phyloP scores from a whole-genome alignment of 2,113 vertebrate genomes.

The Istiophorus platypterus region DNA sequence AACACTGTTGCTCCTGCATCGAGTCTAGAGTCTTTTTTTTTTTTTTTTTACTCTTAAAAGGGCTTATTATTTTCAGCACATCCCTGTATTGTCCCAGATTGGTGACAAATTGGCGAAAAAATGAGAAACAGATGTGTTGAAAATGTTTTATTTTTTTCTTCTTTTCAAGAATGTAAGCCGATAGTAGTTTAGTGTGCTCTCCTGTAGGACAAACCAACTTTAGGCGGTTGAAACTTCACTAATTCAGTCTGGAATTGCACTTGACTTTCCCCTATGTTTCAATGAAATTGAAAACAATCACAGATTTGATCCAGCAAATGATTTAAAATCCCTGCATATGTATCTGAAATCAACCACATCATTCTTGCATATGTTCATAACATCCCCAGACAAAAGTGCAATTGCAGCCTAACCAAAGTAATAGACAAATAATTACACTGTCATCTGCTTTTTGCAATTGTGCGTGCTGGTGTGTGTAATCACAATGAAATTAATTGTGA shows the following conservation, averaged over 20 bases:
- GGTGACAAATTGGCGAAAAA: not conserved
- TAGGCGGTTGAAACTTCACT: slow-evolving; percentile 37
- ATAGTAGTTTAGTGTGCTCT: slow-evolving; percentile 48
- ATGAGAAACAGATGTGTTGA: slow-evolving; percentile 45
- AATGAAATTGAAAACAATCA: not conserved
- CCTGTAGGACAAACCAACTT: slow-evolving; percentile 3
- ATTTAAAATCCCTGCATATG: not conserved
- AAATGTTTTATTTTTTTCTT: slow-evolving; percentile 42
- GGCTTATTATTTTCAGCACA: slow-evolving; percentile 47
- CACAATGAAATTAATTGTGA: not conserved
- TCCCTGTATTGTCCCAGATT: not conserved
- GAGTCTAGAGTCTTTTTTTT: slow-evolving; percentile 26
- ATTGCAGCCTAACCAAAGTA: slow-evolving; percentile 61
- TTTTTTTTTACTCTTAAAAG: slow-evolving; percentile 58
- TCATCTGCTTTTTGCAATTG: slow-evolving; percentile 38
- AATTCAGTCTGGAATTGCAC: slow-evolving; percentile 76
- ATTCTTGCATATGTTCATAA: not conserved
- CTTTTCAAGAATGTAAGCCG: slow-evolving; percentile 57
- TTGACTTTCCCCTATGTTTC: slow-evolving; percentile 1
- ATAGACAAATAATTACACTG: slow-evolving; percentile 50
- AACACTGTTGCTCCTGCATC: slow-evolving; percentile 19
- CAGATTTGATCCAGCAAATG: not conserved
- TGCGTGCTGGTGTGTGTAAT: slow-evolving; percentile 8
- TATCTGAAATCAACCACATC: slow-evolving; percentile 1
- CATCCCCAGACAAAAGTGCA: slow-evolving; percentile 56